Evolutionary conservation across 2,888 invertebrate species (phyloP).

Genomic region (Protula sp.): DNA sequence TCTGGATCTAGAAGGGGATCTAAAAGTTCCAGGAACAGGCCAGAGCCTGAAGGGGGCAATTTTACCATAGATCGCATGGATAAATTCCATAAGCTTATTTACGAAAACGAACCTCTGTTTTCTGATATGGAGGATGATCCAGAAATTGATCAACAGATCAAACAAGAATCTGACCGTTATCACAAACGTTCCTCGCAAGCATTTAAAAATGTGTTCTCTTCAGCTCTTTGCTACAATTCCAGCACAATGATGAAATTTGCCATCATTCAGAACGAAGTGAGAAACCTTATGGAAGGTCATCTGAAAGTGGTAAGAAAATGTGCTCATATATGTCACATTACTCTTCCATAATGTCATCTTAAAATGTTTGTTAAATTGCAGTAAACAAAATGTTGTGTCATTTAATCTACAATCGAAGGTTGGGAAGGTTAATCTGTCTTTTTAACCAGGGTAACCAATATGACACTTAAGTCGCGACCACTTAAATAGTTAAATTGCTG

Average conservation of each 20-base stretch:
- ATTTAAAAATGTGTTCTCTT: constrained; percentile 57
- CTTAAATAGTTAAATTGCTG: too few species aligned
- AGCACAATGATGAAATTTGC: constrained; percentile 98
- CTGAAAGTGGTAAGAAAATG: constrained; percentile 95
- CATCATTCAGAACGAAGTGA: constrained; percentile 92
- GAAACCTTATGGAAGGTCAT: constrained; percentile 91
- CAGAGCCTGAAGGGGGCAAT: constrained; percentile 43
- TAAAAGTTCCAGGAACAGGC: constrained; percentile 18
- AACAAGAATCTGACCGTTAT: constrained; percentile 82
- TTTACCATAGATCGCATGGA: constrained; percentile 17
- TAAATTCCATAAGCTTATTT: constrained; percentile 42
- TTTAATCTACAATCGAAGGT: too few species aligned
- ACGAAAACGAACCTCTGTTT: constrained; percentile 42
- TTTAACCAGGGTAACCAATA: too few species aligned
- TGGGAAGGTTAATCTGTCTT: too few species aligned
- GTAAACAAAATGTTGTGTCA: too few species aligned
- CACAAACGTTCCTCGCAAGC: constrained; percentile 95
- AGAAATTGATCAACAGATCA: constrained; percentile 21
- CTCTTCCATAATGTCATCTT: too few species aligned
- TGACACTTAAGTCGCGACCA: too few species aligned
- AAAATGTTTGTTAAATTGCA: too few species aligned
- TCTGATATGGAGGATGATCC: constrained; percentile 38
- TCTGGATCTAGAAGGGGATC: not conserved
- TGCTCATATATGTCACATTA: too few species aligned
- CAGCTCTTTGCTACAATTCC: constrained; percentile 62